Percentiles rank a stretch among this genome's conserved stretches.
Evolutionary conservation across 2,113 vertebrate species (phyloP).

Genomic region (Crotalus viridis): DNA sequence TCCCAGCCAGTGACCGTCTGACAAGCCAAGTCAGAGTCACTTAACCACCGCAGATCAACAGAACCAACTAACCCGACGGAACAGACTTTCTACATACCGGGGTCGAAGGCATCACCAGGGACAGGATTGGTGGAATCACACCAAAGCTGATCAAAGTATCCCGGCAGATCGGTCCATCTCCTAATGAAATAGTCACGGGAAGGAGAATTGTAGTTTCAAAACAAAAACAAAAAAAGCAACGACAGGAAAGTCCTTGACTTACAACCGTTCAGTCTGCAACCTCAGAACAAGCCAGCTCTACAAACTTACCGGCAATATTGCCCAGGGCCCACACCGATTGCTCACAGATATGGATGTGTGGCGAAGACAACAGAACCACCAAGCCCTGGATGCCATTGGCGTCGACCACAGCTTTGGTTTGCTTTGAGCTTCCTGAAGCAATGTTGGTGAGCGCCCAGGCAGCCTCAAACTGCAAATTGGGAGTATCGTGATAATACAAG

Average conservation of each 20-base stretch:
- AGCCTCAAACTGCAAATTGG: constrained; percentile 85
- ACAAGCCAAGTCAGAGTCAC: too few relatives aligned
- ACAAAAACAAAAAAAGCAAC: not conserved
- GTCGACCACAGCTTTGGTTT: constrained; percentile 84
- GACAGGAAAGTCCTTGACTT: not conserved
- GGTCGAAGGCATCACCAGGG: constrained; percentile 75
- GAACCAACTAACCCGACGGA: not conserved
- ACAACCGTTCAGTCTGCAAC: not conserved
- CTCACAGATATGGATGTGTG: constrained; percentile 83
- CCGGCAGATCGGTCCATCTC: constrained; percentile 83
- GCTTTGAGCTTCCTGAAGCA: constrained; percentile 83
- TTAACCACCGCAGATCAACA: not conserved
- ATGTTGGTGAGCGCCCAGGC: constrained; percentile 94
- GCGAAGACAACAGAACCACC: constrained; percentile 79
- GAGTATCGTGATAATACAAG: constrained; percentile 67
- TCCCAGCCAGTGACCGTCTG: too few relatives aligned
- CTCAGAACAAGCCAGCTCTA: not conserved
- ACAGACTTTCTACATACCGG: constrained; percentile 74
- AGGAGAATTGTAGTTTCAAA: not conserved
- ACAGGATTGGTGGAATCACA: constrained; percentile 78
- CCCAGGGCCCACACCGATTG: constrained; percentile 92
- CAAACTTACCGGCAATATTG: constrained; percentile 86
- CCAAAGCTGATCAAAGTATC: constrained; percentile 79
- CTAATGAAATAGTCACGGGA: constrained; percentile 58
- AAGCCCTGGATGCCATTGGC: constrained; percentile 82